phyloP scores from a whole-genome alignment of 2,113 vertebrate species.

The Eclectus roratus region DNA sequence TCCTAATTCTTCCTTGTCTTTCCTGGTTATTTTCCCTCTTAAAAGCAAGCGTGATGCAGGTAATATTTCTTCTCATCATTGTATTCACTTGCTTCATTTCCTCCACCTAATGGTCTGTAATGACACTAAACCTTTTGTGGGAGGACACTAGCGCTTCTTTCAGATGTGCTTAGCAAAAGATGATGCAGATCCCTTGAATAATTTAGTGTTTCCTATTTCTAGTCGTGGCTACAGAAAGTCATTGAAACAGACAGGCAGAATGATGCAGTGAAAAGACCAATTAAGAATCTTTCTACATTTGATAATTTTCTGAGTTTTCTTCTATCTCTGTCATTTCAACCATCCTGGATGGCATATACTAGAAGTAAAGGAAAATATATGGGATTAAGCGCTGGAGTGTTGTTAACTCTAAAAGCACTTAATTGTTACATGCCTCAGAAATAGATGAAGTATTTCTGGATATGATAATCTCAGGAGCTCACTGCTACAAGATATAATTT shows the following conservation, averaged over 20 bases:
- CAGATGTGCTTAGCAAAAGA: constrained; percentile 20
- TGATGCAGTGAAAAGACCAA: not conserved
- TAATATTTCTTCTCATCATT: not conserved
- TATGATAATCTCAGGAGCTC: not conserved
- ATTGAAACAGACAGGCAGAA: not conserved
- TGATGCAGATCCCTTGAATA: constrained; percentile 21
- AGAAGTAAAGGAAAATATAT: not conserved
- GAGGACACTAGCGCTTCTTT: not conserved
- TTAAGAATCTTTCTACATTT: not conserved
- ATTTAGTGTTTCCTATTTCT: constrained; percentile 43
- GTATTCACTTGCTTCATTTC: not conserved
- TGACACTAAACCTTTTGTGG: not conserved
- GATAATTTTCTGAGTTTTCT: not conserved
- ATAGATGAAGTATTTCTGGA: not conserved
- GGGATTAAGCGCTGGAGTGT: not conserved
- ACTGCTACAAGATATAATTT: not conserved
- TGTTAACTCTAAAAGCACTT: not conserved
- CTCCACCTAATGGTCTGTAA: constrained; percentile 13
- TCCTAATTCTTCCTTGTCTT: not conserved
- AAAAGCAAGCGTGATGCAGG: not conserved
- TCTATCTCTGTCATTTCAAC: not conserved
- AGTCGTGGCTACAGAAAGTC: not conserved
- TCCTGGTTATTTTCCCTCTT: not conserved
- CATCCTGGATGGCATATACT: not conserved
- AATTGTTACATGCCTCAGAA: not conserved